phyloP scores from a whole-genome alignment of 1,140 invertebrate species.

The Drosophila subobscura region DNA sequence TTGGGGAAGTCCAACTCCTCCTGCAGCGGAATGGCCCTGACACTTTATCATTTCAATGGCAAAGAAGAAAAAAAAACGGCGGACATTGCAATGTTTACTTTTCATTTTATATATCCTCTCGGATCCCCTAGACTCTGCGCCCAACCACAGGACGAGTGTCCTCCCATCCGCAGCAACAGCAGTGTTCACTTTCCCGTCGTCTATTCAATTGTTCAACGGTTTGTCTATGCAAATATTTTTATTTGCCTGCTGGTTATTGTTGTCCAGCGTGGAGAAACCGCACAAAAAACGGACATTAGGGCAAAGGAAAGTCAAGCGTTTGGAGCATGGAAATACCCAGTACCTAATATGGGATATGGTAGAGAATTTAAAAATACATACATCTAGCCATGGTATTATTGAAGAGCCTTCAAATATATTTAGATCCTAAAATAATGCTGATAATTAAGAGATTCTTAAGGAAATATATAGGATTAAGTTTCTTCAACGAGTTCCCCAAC shows the following conservation, averaged over 20 bases:
- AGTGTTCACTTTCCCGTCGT: conserved; percentile 64
- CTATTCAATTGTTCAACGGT: conserved; percentile 66
- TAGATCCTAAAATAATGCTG: too few relatives aligned
- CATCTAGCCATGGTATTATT: too few relatives aligned
- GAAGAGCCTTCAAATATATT: too few relatives aligned
- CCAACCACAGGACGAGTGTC: neutral
- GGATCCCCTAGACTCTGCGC: conserved; percentile 1
- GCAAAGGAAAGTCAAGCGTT: neutral
- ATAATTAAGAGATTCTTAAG: too few relatives aligned
- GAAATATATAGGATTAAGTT: too few relatives aligned
- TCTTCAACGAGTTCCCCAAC: too few relatives aligned
- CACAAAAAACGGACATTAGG: conserved; percentile 26
- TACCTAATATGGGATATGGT: too few relatives aligned
- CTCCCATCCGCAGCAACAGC: conserved; percentile 6
- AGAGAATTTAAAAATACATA: too few relatives aligned
- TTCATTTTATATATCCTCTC: conserved; percentile 60
- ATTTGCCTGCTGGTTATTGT: conserved; percentile 67
- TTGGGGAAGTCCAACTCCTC: neutral
- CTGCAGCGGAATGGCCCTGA: conserved; percentile 23
- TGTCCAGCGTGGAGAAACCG: conserved; percentile 51
- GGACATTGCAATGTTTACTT: conserved; percentile 74
- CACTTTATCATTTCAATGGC: conserved; percentile 81
- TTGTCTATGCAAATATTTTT: conserved; percentile 81
- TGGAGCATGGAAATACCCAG: conserved; percentile 1
- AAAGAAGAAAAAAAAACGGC: conserved; percentile 16